Evolutionary conservation across 2,888 invertebrate species (phyloP).

Genomic region (Elysia crispata): DNA sequence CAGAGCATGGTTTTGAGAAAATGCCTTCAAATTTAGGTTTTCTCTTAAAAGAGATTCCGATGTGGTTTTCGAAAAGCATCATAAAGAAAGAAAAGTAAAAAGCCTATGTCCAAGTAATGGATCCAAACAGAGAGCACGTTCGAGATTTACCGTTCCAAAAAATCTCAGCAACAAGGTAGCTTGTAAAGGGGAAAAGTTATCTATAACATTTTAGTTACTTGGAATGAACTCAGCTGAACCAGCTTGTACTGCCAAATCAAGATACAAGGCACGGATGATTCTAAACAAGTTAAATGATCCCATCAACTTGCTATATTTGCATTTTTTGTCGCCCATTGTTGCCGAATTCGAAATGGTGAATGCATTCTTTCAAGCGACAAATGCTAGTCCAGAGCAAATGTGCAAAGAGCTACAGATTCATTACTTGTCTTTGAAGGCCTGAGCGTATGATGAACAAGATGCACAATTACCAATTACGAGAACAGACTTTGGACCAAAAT

Average conservation of each 20-base stretch:
- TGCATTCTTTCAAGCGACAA: constrained; percentile 13
- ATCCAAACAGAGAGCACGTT: neutral
- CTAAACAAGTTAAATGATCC: constrained; percentile 26
- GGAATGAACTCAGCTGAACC: constrained; percentile 34
- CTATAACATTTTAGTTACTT: constrained; percentile 31
- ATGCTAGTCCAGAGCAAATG: constrained; percentile 5
- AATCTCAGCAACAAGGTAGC: constrained; percentile 11
- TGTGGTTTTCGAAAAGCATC: constrained; percentile 25
- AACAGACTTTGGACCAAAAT: neutral
- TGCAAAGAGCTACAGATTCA: neutral
- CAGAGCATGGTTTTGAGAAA: constrained; percentile 23
- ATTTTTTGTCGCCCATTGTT: constrained; percentile 12
- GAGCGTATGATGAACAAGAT: neutral
- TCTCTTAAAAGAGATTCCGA: constrained; percentile 22
- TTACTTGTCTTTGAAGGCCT: too few relatives aligned
- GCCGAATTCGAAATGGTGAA: constrained; percentile 33
- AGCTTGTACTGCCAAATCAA: neutral
- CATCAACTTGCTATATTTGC: constrained; percentile 20
- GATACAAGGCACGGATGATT: constrained; percentile 31
- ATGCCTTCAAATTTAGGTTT: constrained; percentile 31
- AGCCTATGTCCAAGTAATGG: constrained; percentile 15
- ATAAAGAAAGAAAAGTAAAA: neutral
- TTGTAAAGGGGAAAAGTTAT: constrained; percentile 40
- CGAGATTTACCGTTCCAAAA: constrained; percentile 28
- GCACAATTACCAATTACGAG: neutral